Conservation (phyloP, 2,113 vertebrate species). For the Diphyllodes magnificus region DNA sequence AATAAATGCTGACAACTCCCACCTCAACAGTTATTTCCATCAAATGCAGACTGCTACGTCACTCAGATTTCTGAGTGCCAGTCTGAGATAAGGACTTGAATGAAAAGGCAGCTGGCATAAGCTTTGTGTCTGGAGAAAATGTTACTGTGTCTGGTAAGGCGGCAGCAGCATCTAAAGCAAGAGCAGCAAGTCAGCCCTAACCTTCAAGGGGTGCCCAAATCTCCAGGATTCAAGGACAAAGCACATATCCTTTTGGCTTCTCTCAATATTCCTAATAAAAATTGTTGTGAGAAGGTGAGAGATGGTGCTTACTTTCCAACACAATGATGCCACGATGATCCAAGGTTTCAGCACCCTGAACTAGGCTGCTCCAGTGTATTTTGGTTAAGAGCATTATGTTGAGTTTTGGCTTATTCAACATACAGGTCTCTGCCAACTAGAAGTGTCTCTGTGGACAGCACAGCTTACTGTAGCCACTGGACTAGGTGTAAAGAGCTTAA, state of each 20-base stretch:
- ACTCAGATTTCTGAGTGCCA: background rate
- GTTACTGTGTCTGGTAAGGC: background rate
- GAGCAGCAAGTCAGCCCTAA: background rate
- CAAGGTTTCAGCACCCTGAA: background rate
- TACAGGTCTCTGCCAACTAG: background rate
- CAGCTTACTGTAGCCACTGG: background rate
- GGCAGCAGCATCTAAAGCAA: background rate
- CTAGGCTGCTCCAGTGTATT: background rate
- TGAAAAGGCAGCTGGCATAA: constrained; percentile 3
- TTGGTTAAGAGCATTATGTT: background rate
- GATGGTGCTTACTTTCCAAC: background rate
- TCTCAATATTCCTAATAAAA: background rate
- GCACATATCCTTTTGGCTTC: background rate
- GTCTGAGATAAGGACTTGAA: background rate
- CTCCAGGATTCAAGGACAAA: background rate
- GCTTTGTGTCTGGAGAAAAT: background rate
- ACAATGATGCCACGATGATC: fast-evolving
- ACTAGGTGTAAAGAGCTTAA: background rate
- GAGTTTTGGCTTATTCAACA: background rate
- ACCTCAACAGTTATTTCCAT: constrained; percentile 1
- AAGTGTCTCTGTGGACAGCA: background rate
- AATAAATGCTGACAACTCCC: constrained; percentile 7
- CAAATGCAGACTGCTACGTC: background rate
- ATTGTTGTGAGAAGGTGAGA: background rate
- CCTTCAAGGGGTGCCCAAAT: background rate